Conservation (phyloP, 2,797 vertebrate species). For the Gephyroberyx darwinii region DNA sequence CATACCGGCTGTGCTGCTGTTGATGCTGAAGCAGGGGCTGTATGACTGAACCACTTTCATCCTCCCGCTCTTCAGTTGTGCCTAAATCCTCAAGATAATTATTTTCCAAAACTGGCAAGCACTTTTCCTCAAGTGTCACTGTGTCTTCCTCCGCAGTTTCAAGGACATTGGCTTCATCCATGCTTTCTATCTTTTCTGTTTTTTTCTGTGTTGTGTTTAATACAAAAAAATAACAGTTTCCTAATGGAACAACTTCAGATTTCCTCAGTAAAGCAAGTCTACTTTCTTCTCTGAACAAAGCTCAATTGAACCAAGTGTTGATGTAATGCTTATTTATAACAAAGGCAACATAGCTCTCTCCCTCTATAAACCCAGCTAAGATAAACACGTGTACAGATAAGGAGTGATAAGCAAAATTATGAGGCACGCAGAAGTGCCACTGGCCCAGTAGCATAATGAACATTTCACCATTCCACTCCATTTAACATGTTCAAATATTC, state of each 20-base stretch:
- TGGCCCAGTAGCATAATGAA: slow-evolving; percentile 44
- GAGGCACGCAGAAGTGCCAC: slow-evolving; percentile 41
- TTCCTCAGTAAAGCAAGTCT: slow-evolving; percentile 2
- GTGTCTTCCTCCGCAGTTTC: slow-evolving; percentile 21
- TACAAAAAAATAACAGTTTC: neutral
- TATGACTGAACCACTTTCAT: slow-evolving; percentile 19
- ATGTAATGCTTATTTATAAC: slow-evolving; percentile 38
- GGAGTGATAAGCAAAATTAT: slow-evolving; percentile 30
- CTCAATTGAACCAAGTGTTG: slow-evolving; percentile 15
- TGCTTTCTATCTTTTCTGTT: slow-evolving; percentile 1
- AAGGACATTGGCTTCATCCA: slow-evolving; percentile 37
- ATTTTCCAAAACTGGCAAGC: slow-evolving; percentile 5
- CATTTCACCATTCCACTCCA: slow-evolving; percentile 51
- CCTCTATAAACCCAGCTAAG: slow-evolving; percentile 40
- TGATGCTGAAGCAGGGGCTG: slow-evolving; percentile 47
- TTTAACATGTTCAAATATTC: slow-evolving; percentile 64
- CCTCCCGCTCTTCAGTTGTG: neutral
- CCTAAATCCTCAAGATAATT: neutral
- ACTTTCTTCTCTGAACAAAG: slow-evolving; percentile 19
- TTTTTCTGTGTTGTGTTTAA: neutral
- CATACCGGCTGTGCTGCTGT: slow-evolving; percentile 31
- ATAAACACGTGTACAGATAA: slow-evolving; percentile 57
- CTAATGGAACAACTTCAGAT: neutral
- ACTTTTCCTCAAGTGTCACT: slow-evolving; percentile 1
- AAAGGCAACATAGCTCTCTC: slow-evolving; percentile 34